Evolutionary conservation across 2,797 vertebrate species (phyloP).

Genomic region (Hipposideros larvatus): DNA sequence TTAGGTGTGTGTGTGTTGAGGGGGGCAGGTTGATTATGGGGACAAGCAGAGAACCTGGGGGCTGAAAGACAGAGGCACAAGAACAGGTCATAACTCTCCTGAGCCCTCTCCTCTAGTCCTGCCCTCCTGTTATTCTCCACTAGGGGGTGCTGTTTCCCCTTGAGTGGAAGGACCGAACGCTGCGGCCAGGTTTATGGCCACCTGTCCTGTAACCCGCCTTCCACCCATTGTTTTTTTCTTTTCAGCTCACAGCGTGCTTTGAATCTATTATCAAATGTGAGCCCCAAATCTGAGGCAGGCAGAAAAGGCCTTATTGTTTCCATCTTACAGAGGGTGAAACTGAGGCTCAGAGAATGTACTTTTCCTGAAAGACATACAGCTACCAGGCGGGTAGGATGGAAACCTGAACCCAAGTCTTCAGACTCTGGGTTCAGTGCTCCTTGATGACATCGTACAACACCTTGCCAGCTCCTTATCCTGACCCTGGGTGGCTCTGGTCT

Average conservation of each 20-base stretch:
- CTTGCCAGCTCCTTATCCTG: background rate
- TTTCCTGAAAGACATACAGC: background rate
- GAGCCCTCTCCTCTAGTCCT: background rate
- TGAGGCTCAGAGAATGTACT: background rate
- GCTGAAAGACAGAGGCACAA: background rate
- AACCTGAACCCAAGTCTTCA: background rate
- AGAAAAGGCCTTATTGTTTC: background rate
- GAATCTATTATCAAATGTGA: background rate
- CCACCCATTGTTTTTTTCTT: background rate
- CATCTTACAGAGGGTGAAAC: background rate
- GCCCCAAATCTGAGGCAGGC: background rate
- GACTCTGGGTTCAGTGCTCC: background rate
- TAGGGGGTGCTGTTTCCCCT: slow-evolving; percentile 68
- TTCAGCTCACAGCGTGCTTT: background rate
- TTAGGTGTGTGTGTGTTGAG: background rate
- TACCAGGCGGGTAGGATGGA: too few species aligned
- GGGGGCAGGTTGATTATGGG: background rate
- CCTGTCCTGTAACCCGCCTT: background rate
- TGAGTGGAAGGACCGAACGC: background rate
- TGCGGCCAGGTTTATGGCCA: background rate
- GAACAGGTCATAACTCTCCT: background rate
- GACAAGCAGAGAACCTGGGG: background rate
- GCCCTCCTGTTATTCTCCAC: slow-evolving; percentile 43
- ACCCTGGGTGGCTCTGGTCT: background rate
- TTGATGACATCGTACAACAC: background rate